These are phyloP conservation scores for Strigamia transsilvanica DNA, from an alignment of 2,888 invertebrate species.

Conservation along the genomic window DNA sequence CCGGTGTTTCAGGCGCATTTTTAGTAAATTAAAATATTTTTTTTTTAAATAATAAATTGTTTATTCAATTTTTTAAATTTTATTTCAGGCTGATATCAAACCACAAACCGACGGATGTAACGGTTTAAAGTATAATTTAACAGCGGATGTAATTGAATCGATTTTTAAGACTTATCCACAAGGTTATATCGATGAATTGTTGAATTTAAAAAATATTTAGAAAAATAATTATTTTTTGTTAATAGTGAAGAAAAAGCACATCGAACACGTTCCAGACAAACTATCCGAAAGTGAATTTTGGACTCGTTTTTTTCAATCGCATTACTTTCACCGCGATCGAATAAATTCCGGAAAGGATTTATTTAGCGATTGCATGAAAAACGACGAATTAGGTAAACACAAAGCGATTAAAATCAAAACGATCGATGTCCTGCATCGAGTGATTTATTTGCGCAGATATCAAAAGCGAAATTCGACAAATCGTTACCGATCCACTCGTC, in stretches of 20 bases:
- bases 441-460: conserved; percentile 57
- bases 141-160: conserved; percentile 94
- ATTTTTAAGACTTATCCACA: conserved; percentile 99
- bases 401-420: background rate
- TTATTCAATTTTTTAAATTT: conserved; percentile 65
- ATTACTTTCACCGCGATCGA: conserved; percentile 93
- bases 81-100: conserved; percentile 89
- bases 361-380: conserved; percentile 96
- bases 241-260: conserved; percentile 89
- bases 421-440: background rate
- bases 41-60: conserved; percentile 56
- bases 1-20: conserved; percentile 78
- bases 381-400: conserved; percentile 79
- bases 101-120: conserved; percentile 97
- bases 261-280: conserved; percentile 94
- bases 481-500: conserved; percentile 76
- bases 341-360: conserved; percentile 88
- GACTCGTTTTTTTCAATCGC: conserved; percentile 99
- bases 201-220: background rate
- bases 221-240: conserved; percentile 52
- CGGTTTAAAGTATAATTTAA: conserved; percentile 95
- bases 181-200: conserved; percentile 61
- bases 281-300: conserved; percentile 97
- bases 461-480: conserved; percentile 57
- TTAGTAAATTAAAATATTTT: conserved; percentile 66